Conservation (phyloP, 2,888 invertebrate genomes). For the Sthenelais limicola region DNA sequence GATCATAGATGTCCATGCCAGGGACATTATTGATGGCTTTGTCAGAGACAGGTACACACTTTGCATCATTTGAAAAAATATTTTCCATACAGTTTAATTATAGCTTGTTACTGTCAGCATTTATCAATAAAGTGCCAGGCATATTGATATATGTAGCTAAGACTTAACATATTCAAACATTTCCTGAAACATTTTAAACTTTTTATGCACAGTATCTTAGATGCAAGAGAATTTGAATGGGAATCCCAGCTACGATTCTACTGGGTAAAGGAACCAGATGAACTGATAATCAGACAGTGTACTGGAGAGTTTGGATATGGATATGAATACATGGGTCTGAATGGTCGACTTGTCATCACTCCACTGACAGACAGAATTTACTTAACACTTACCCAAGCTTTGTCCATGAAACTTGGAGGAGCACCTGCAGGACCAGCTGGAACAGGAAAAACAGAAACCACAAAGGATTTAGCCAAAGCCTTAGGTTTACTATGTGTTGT, state of each 20-base stretch:
- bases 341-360: conserved; percentile 91
- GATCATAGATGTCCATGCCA: conserved; percentile 92
- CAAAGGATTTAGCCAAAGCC: conserved; percentile 92
- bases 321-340: conserved; percentile 95
- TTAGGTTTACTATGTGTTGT: conserved; percentile 75
- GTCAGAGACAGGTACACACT: conserved; percentile 73
- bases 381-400: conserved; percentile 91
- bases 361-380: conserved; percentile 94
- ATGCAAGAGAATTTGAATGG: conserved; percentile 92
- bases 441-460: conserved; percentile 93
- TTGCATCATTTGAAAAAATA: background rate
- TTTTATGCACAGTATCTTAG: conserved; percentile 89
- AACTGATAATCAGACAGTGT: conserved; percentile 87
- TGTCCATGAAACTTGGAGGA: conserved; percentile 92
- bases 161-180: no score
- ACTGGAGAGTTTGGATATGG: conserved; percentile 89
- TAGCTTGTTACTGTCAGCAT: no score
- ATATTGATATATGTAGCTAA: no score
- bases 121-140: no score
- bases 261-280: conserved; percentile 87
- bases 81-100: no score
- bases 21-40: conserved; percentile 87
- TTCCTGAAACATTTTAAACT: no score
- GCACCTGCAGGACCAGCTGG: conserved; percentile 81
- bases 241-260: conserved; percentile 94